These are phyloP conservation scores for Himalopsyche japonica DNA, from an alignment of 2,888 invertebrate species.

Conservation along the genomic window DNA sequence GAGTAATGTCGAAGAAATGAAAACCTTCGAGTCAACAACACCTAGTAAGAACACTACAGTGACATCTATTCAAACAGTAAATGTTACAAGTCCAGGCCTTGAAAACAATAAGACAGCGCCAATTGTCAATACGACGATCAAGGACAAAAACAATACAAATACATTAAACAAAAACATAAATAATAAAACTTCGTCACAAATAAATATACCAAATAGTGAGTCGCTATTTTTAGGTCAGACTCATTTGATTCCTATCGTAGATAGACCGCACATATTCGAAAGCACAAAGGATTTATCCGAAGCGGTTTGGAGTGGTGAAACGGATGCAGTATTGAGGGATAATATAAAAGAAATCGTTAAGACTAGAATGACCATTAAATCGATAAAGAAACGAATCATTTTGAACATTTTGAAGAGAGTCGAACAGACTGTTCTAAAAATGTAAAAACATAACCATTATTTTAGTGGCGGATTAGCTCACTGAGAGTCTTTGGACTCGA, in stretches of 20 bases:
- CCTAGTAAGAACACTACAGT: not conserved
- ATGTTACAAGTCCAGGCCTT: not conserved
- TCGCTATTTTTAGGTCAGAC: slow-evolving; percentile 29
- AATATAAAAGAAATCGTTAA: slow-evolving; percentile 30
- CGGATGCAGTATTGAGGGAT: slow-evolving; percentile 21
- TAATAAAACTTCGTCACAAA: not conserved
- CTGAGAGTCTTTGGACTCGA: too few species aligned
- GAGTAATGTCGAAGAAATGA: not conserved
- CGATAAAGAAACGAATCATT: slow-evolving; percentile 30
- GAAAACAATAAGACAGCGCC: not conserved
- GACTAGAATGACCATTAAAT: slow-evolving; percentile 2
- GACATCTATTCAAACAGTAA: not conserved
- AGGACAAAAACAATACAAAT: not conserved
- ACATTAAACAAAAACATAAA: not conserved
- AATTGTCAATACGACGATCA: not conserved
- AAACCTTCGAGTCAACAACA: not conserved
- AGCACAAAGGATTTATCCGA: slow-evolving; percentile 24
- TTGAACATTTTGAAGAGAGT: slow-evolving; percentile 27
- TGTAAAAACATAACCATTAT: too few species aligned
- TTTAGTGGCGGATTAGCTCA: too few species aligned
- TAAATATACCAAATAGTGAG: not conserved
- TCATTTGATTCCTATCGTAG: slow-evolving; percentile 31
- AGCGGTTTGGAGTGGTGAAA: slow-evolving; percentile 19
- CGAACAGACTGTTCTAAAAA: slow-evolving; percentile 3
- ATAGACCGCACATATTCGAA: slow-evolving; percentile 26